Conservation (phyloP, 2,888 invertebrate genomes). For the Ganaspis brasiliensis region DNA sequence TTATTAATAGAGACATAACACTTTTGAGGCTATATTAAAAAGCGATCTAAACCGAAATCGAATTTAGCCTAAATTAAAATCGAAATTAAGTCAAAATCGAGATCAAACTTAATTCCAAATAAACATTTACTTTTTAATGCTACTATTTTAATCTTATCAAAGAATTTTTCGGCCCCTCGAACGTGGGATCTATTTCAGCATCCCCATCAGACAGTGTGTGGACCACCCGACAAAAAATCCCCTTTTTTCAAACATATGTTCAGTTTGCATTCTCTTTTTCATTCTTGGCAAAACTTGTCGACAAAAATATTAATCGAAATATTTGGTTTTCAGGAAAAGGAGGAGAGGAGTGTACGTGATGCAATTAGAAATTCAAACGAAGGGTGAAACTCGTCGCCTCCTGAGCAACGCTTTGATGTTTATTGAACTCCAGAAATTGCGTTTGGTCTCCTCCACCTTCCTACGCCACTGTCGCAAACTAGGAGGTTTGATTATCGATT, state of each 20-base stretch:
- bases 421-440: slow-evolving; percentile 38
- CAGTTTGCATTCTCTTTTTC: not conserved
- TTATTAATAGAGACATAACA: no score
- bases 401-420: slow-evolving; percentile 34
- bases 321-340: not conserved
- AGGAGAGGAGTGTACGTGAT: slow-evolving; percentile 7
- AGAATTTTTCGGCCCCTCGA: not conserved
- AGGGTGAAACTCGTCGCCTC: slow-evolving; percentile 23
- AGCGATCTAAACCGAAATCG: no score
- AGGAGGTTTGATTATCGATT: slow-evolving; percentile 79
- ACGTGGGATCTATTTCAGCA: slow-evolving; percentile 1
- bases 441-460: slow-evolving; percentile 7
- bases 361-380: slow-evolving; percentile 41
- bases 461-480: slow-evolving; percentile 39
- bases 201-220: not conserved
- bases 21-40: no score
- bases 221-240: slow-evolving; percentile 15
- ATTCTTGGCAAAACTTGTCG: not conserved
- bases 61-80: no score
- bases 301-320: not conserved
- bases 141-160: no score
- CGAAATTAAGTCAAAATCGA: no score
- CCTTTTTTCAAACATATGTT: slow-evolving; percentile 17
- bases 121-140: no score
- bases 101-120: no score